Base-by-base conservation (phyloP, 2,888 invertebrate genomes). In the Lithophane ornitopus region DNA sequence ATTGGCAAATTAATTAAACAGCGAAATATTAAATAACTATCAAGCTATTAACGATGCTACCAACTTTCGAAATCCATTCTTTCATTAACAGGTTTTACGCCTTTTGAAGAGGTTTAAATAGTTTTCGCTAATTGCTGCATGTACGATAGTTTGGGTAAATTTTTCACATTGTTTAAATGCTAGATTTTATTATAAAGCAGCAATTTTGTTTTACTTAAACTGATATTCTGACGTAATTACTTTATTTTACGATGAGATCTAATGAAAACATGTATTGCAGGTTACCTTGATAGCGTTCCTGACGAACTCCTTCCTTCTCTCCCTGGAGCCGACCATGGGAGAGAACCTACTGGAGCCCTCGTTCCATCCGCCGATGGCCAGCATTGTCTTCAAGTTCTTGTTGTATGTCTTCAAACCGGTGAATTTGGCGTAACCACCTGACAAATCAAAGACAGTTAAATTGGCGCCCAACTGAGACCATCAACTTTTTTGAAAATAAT, bases 291-390 rank as follows among this genome's bases (percentile, higher is more conserved):
- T 97, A 82, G 98, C 97, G 91, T 98, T 98, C 94, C 98, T 98
- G 74, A 98, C 98, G 90, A 99, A 98, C 91, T 98, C 98, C 90
- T 97, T 98, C 80, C 99, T 97, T 81, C 98, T 97, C 56, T 98
- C 98, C 4, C 97, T 91, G 87, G 97, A 98, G 2, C 98, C 98
- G 2, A 99, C 99, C 97, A 99, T 97, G n/a, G 98, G 98, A 0
- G 99, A 99, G 95, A 99, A 99, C 72, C 97, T 92, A 26, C 98
- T 97, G 0, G 99, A 99, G 26, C 98, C 99, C 93, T 99, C 99
- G 94, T 99, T 99, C 99, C 99, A 99, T 0, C 99, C 97, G 1
- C 99, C 99, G 88, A 99, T 98, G 16, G 99, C 99, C 86, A 99
- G 97, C 96, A 99, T 95, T 0, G 99, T 99, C 95, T 99, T 99